Percentiles rank a stretch among this genome's conserved stretches.
Conservation (phyloP, 2,888 invertebrate genomes). For the Eristalinus aeneus region DNA sequence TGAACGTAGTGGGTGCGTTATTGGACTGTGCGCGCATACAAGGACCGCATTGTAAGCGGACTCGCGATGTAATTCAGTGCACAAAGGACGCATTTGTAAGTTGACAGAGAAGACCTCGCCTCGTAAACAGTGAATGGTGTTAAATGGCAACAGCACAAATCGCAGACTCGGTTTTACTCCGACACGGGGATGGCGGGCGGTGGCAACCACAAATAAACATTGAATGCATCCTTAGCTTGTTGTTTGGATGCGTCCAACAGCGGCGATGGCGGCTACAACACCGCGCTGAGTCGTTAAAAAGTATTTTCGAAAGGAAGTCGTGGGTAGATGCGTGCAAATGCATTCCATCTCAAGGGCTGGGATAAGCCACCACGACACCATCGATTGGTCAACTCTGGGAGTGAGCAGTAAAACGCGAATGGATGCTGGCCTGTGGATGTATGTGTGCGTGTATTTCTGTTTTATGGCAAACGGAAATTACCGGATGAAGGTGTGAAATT, state of each 20-base stretch:
- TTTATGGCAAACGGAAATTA: constrained; percentile 33
- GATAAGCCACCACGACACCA: neutral
- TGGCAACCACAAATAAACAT: constrained; percentile 67
- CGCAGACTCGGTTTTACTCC: constrained; percentile 47
- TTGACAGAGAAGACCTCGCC: neutral
- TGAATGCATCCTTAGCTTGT: constrained; percentile 61
- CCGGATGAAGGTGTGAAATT: constrained; percentile 17
- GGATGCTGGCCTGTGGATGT: too few species aligned
- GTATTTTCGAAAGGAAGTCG: constrained; percentile 58
- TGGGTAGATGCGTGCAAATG: constrained; percentile 63
- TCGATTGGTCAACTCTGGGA: constrained; percentile 49
- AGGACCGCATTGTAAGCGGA: constrained; percentile 39
- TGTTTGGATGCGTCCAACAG: constrained; percentile 7
- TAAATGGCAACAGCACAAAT: constrained; percentile 26
- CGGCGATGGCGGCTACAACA: too few species aligned
- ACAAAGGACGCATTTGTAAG: constrained; percentile 59
- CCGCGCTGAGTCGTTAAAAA: neutral
- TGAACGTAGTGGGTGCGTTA: constrained; percentile 44
- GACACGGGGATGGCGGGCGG: constrained; percentile 30
- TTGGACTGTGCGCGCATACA: constrained; percentile 26
- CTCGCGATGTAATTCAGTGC: constrained; percentile 36
- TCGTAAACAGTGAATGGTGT: constrained; percentile 42
- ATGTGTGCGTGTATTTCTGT: constrained; percentile 9
- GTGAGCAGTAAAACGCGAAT: neutral
- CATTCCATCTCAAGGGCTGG: neutral